A percentile compares a stretch with the other conserved stretches of the same genome.
Evolutionary conservation across 2,888 invertebrate species (phyloP).

Genomic region (Cerceris rybyensis): DNA sequence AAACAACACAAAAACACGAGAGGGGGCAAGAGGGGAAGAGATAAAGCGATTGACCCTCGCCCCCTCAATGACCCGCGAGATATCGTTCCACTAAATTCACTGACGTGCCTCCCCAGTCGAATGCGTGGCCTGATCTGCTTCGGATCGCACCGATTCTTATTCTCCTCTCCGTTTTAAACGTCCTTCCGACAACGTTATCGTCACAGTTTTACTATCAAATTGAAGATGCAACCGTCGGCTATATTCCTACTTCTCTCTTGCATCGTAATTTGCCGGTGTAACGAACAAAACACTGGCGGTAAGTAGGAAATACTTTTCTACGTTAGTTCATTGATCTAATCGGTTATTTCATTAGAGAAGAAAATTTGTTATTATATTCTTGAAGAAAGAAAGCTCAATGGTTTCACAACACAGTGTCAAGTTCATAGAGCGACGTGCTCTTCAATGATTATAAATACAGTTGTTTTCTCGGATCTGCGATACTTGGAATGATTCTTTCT

Average conservation of each 20-base stretch:
- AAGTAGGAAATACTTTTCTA: neutral
- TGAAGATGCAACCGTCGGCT: constrained; percentile 36
- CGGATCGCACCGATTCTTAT: constrained; percentile 13
- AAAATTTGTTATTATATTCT: neutral
- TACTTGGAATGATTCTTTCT: neutral
- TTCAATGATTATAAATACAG: neutral
- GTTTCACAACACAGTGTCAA: constrained; percentile 23
- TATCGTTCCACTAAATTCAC: constrained; percentile 72
- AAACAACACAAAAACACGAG: constrained; percentile 51
- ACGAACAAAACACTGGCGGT: constrained; percentile 23
- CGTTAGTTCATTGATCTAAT: neutral
- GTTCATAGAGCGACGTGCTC: constrained; percentile 31
- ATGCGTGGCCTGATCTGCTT: constrained; percentile 45
- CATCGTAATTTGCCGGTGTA: constrained; percentile 27
- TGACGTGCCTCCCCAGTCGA: constrained; percentile 68
- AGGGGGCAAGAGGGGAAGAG: constrained; percentile 48
- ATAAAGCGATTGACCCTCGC: constrained; percentile 78
- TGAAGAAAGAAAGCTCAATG: constrained; percentile 11
- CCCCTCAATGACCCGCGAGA: constrained; percentile 76
- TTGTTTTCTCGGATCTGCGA: neutral
- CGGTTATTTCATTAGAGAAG: neutral
- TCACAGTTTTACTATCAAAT: neutral
- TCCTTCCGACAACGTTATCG: neutral
- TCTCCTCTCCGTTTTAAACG: constrained; percentile 2
- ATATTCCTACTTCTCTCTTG: constrained; percentile 19